Base-by-base conservation (phyloP, 2,888 invertebrate species). In the Tipula vernalis region DNA sequence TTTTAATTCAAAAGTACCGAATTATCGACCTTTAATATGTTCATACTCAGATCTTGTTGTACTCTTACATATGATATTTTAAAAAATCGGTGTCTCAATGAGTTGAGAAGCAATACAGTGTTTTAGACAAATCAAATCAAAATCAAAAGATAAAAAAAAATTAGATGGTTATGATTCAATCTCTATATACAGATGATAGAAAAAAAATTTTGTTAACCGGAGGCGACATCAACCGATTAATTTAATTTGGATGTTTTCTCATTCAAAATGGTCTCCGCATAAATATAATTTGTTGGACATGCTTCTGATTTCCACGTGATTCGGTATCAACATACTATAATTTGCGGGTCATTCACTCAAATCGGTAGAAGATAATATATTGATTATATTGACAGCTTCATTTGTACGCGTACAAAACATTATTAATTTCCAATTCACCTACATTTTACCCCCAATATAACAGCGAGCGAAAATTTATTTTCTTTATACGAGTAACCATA, bases 391-490 rank as follows among this genome's bases (percentile, higher is more conserved):
- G 71, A 71, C 71, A 71, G 71, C 28, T 71, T 51, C 51, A 51
- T 51, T 51, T 71, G 28, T 71, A 71, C 71, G 28, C 28, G 18
- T 28, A 71, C 10, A 28, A 71, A 71, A 71, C 71, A 71, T 71
- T 71, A 71, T 71, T 71, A 71, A 71, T 71, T 71, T 71, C 71
- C 71, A 71, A 71, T 71, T 71, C 71, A 71, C 71, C 71, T 71
- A 71, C 71, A 71, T 71, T 71, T 71, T 18, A 71, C 28, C 28
- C 28, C 28, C 71, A 71, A 71, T 28, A 28, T 12, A 71, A 71
- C 71, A 71, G 71, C 71, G 71, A 71, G 71, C 71, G 71, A 71
- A 71, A 71, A 71, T 71, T 71, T 71, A 71, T 71, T 71, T 71
- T 71, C 71, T 71, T 71, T n/a, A 28, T 28, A 28, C 28, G 28